Base-by-base conservation (phyloP, 1,140 invertebrate species). In the Papilio dardanus region DNA sequence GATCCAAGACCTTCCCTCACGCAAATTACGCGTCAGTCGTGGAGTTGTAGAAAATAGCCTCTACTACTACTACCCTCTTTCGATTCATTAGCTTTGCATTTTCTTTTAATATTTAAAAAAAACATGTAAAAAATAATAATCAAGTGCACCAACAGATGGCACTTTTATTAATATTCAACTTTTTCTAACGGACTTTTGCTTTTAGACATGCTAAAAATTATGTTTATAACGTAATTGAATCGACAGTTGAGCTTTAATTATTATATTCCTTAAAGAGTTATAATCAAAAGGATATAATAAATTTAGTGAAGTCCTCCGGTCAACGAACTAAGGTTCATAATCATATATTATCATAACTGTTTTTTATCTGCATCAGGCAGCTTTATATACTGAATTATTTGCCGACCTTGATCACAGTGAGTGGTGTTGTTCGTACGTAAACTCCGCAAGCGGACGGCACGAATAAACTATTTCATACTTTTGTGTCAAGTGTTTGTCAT, bases 401-500 rank as follows among this genome's bases (percentile, higher is more conserved):
- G 50, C 50, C 50, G 50, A 54, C 50, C 21, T 54, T 54, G 50
- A 54, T 54, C 50, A 54, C 7, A 24, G 50, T 54, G 50, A 54
- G 50, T 54, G 50, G 50, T 54, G 50, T 12, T 24, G 50, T 31
- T 28, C 6, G 28, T 58, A 74, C 14, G 31, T 74, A 31, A 16
- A 40, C 67, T 37, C 10, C n/a, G 14, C 6, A 35, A 12, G 73
- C 24, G 21, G 33, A n/a, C 16, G n/a, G 3, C 40, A 16, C 19
- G 69, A 46, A 46, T 46, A 24, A 71, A 71, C 8, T 74, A 74
- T 54, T 24, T 54, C 8, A 54, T 54, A n/a, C 24, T 54, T 54
- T 54, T 24, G 19, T 50, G 50, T 54, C 50, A 54, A 24, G 4
- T 24, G 50, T 24, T 12, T 6, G 5, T 50, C 21, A 54, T 14